Percentiles rank a stretch among this genome's conserved stretches.
phyloP scores from a whole-genome alignment of 2,113 vertebrate species.

The Chrysemys picta region DNA sequence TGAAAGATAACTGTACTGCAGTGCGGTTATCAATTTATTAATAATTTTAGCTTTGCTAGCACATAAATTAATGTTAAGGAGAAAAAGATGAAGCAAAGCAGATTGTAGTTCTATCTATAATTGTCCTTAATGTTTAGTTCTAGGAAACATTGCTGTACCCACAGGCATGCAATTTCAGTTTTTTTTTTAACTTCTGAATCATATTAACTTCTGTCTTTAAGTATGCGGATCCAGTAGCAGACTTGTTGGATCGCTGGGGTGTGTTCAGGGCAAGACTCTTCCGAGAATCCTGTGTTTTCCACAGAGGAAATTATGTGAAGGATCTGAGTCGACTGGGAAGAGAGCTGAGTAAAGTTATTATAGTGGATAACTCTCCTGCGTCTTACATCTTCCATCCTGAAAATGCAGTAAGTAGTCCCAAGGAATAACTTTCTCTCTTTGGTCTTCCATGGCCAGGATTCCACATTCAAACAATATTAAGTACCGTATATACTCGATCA shows the following conservation, averaged over 20 bases:
- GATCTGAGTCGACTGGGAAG: slow-evolving; percentile 96
- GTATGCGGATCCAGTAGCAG: slow-evolving; percentile 98
- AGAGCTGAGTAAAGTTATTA: slow-evolving; percentile 95
- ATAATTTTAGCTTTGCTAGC: slow-evolving; percentile 27
- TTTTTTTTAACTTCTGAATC: background rate
- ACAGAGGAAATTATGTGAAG: slow-evolving; percentile 97
- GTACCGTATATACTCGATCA: background rate
- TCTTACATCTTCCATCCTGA: slow-evolving; percentile 99
- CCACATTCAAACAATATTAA: background rate
- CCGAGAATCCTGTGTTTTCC: slow-evolving; percentile 98
- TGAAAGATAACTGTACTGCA: background rate
- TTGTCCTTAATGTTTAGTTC: background rate
- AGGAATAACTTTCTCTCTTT: background rate
- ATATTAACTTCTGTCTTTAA: slow-evolving; percentile 56
- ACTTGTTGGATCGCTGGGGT: slow-evolving; percentile 96
- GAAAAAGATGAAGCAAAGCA: background rate
- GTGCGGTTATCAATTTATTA: background rate
- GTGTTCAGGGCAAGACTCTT: slow-evolving; percentile 96
- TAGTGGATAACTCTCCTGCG: slow-evolving; percentile 97
- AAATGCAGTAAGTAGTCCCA: slow-evolving; percentile 89
- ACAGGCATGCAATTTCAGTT: background rate
- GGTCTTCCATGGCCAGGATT: background rate
- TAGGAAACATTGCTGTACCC: background rate
- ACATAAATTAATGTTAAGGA: background rate
- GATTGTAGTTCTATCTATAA: background rate